Evolutionary conservation across 2,888 invertebrate genomes (phyloP), one percentile per base, ranked within the genome.

Genomic region (Caenorhabditis panamensis): DNA sequence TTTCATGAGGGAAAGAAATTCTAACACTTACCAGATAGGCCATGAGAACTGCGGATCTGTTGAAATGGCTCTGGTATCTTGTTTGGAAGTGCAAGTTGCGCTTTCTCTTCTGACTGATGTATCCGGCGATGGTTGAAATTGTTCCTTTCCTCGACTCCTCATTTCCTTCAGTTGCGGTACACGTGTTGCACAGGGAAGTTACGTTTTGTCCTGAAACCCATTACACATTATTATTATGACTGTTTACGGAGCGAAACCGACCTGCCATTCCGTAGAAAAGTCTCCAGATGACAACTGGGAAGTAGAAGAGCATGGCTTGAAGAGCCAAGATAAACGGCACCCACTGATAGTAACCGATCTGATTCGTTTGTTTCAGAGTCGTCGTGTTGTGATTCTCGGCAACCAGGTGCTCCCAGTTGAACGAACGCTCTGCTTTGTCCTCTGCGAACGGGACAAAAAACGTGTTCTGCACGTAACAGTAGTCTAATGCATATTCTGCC

Each of bases 401-500:
- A 61, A 92, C 89, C 66, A 89, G 81, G 56, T 89, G 88, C 36
- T 87, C 79, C 31, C 86, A 87, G 71, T 90, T 89, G 76, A 88
- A 90, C 44, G 86, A 86, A 67, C 88, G 61, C 47, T 77, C 64
- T 3, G 76, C 68, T 71, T 79, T 79, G 61, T 79, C 79, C 77
- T 91, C 91, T 63, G 91, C 89, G 83, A 92, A 91, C 68, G 92
- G 92, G 16, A 93, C 90, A 88, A 91, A 92, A 86, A 92, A 93
- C 36, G 92, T 93, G 87, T 92, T 92, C 79, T 92, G 92, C 36
- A 92, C 92, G 91, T 92, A 93, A 86, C 92, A 93, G 58, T 92
- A 92, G 87, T 92, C 92, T 84, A 92, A 91, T 68, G 92, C 92
- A 87, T 92, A 92, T 82, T 92, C 92, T 83, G 92, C 92, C 91